phyloP scores from a whole-genome alignment of 2,888 invertebrate species.

The Byasa hedistus region DNA sequence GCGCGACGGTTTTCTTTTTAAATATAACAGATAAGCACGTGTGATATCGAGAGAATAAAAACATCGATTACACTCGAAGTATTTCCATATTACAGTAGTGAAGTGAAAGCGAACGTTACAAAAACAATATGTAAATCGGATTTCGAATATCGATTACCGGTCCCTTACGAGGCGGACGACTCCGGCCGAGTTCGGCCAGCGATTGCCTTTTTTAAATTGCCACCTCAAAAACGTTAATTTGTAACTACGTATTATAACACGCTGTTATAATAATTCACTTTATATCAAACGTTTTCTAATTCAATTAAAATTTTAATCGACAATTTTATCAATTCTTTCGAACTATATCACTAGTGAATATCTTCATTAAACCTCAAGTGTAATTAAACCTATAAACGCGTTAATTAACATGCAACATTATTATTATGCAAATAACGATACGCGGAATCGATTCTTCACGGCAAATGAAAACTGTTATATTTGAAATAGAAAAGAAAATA shows the following conservation, averaged over 20 bases:
- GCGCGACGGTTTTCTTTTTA: background rate
- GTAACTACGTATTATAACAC: conserved; percentile 15
- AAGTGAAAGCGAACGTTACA: conserved; percentile 55
- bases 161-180: conserved; percentile 68
- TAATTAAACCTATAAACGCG: conserved; percentile 20
- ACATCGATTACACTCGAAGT: conserved; percentile 19
- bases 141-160: conserved; percentile 60
- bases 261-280: conserved; percentile 7
- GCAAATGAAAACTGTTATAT: conserved; percentile 50
- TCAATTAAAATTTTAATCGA: conserved; percentile 28
- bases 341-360: conserved; percentile 8
- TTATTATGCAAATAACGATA: conserved; percentile 56
- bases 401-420: conserved; percentile 30
- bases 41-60: conserved; percentile 10
- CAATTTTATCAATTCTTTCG: conserved; percentile 4
- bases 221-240: conserved; percentile 34
- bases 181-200: conserved; percentile 60
- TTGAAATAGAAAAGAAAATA: conserved; percentile 49
- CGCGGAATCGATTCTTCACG: conserved; percentile 55
- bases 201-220: conserved; percentile 75
- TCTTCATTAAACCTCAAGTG: conserved; percentile 15
- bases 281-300: conserved; percentile 23
- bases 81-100: conserved; percentile 20
- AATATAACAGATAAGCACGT: background rate
- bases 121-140: conserved; percentile 64